Conservation (phyloP, 2,888 invertebrate species). For the Spodoptera exigua region DNA sequence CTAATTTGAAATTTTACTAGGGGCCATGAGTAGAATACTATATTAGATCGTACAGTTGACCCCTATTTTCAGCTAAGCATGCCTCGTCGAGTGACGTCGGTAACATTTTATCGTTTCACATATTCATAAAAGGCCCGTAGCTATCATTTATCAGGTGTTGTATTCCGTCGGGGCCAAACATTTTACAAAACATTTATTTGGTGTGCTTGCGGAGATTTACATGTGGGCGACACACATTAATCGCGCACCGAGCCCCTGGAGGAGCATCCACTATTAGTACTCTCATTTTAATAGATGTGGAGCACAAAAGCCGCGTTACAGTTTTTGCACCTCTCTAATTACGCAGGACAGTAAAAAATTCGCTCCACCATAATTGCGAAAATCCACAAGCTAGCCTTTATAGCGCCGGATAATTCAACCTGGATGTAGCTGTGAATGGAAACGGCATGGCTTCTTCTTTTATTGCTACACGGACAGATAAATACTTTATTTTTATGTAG, state of each 20-base stretch:
- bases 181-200: slow-evolving; percentile 82
- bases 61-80: slow-evolving; percentile 47
- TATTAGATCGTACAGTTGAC: slow-evolving; percentile 42
- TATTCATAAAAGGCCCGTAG: slow-evolving; percentile 80
- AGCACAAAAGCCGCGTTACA: slow-evolving; percentile 52
- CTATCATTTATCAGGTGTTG: slow-evolving; percentile 83
- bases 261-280: slow-evolving; percentile 63
- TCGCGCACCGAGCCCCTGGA: slow-evolving; percentile 68
- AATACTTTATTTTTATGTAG: slow-evolving; percentile 52
- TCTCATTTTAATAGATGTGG: slow-evolving; percentile 60
- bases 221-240: slow-evolving; percentile 75
- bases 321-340: slow-evolving; percentile 71
- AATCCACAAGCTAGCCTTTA: slow-evolving; percentile 71
- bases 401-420: slow-evolving; percentile 68
- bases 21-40: slow-evolving; percentile 13
- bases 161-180: slow-evolving; percentile 74
- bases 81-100: slow-evolving; percentile 61
- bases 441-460: slow-evolving; percentile 63
- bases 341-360: slow-evolving; percentile 72
- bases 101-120: slow-evolving; percentile 74
- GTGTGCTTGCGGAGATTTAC: slow-evolving; percentile 75
- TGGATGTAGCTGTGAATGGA: slow-evolving; percentile 67
- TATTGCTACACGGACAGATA: slow-evolving; percentile 60
- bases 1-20: slow-evolving; percentile 21
- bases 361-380: slow-evolving; percentile 70